These are phyloP conservation scores for Thyatira batis DNA, from an alignment of 2,888 invertebrate species.

Conservation along the genomic window DNA sequence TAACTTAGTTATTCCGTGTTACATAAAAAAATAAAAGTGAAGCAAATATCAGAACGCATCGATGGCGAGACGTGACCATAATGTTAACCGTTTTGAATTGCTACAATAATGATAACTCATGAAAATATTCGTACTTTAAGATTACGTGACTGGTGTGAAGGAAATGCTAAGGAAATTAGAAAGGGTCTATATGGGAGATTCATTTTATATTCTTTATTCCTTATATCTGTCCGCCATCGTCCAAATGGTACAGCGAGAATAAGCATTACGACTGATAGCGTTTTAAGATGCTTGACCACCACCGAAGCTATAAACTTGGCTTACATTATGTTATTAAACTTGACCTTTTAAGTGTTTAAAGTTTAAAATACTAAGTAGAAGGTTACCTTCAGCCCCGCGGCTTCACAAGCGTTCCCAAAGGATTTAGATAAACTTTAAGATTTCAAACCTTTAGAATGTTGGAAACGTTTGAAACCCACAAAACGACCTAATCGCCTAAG, in stretches of 20 bases:
- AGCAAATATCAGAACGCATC: slow-evolving; percentile 4
- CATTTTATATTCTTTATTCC: background rate
- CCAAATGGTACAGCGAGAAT: background rate
- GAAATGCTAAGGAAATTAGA: background rate
- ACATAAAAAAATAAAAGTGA: slow-evolving; percentile 2
- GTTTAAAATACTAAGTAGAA: too few relatives aligned
- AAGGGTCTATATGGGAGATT: background rate
- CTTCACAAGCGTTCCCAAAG: too few relatives aligned
- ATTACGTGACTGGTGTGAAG: background rate
- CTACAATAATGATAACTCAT: background rate
- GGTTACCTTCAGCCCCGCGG: too few relatives aligned
- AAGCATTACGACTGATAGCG: too few relatives aligned
- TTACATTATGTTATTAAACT: too few relatives aligned
- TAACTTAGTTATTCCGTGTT: background rate
- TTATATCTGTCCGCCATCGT: background rate
- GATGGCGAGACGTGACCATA: background rate
- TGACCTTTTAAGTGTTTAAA: too few relatives aligned
- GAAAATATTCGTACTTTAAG: background rate
- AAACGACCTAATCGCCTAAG: too few relatives aligned
- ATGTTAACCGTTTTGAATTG: background rate
- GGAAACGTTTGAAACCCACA: too few relatives aligned
- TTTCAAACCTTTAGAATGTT: too few relatives aligned
- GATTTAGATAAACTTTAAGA: too few relatives aligned
- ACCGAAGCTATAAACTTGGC: too few relatives aligned
- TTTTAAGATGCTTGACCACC: too few relatives aligned